phyloP scores from a whole-genome alignment of 2,888 invertebrate genomes.

The Archaeoteleia sp. region DNA sequence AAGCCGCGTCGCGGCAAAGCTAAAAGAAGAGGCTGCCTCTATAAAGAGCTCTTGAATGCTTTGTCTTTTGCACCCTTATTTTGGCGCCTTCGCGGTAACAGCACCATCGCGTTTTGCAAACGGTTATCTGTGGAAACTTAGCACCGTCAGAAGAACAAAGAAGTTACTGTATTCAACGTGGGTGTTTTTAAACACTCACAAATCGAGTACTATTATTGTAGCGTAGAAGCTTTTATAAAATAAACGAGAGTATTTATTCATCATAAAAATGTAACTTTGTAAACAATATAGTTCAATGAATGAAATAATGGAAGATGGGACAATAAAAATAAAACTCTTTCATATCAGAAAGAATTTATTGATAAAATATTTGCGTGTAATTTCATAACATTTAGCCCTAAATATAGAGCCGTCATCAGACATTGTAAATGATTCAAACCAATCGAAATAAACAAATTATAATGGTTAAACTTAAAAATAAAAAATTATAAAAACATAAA shows the following conservation, averaged over 20 bases:
- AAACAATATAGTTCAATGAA: too few species aligned
- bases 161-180: conserved; percentile 5
- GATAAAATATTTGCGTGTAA: too few species aligned
- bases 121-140: conserved; percentile 18
- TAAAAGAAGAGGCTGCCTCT: conserved; percentile 40
- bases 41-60: conserved; percentile 28
- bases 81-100: conserved; percentile 36
- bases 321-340: too few species aligned
- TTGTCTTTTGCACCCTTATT: conserved; percentile 50
- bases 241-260: not conserved
- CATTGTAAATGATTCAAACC: too few species aligned
- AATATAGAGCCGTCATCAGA: too few species aligned
- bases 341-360: too few species aligned
- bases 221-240: conserved; percentile 1
- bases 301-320: too few species aligned
- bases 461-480: too few species aligned
- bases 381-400: too few species aligned
- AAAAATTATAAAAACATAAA: too few species aligned
- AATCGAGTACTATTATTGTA: not conserved
- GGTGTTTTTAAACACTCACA: conserved; percentile 5
- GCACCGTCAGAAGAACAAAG: conserved; percentile 8
- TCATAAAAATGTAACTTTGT: too few species aligned
- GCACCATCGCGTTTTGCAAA: conserved; percentile 20
- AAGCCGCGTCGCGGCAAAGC: conserved; percentile 55
- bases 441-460: too few species aligned